Evolutionary conservation across 2,888 invertebrate genomes (phyloP), one percentile per base, ranked within the genome.

Genomic region (Stratiomys singularior): DNA sequence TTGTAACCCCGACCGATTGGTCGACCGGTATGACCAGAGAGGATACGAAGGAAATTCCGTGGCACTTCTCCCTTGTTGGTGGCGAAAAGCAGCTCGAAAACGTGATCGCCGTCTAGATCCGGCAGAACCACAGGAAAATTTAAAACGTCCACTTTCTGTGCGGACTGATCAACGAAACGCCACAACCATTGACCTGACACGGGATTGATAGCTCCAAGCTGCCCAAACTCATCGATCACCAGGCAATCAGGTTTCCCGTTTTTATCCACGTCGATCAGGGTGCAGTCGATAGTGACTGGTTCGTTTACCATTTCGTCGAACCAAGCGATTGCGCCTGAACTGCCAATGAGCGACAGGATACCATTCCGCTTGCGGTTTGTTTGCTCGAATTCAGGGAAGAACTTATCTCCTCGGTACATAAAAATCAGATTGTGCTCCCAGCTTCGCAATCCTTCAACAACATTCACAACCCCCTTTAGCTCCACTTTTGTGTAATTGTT

Each of bases 201-300:
- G 4, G 91, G 90, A 83, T 92, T 89, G 13, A 92, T 89, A 60
- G 90, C 90, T 66, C 89, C 89, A 79, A 91, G 81, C 77, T 91
- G 87, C 0, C 94, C 94, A 80, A 90, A 91, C 44, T 92, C 90
- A 25, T 94, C 94, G 21, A 93, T 89, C 4, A 95, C 90, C 76
- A 95, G 88, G 81, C 95, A 95, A 83, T 95, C 94, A 13, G 91
- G 90, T 76, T 90, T 90, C 11, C 91, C 92, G 84, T 94, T 93
- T 72, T 88, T 89, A 84, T 94, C 92, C 0, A 92, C 90, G 87
- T 95, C 94, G 76, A 94, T 88, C 0, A 93, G 86, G 27, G 91
- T 89, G 83, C 95, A 95, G 83, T 94, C 92, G 44, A 95, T 91
- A 82, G 92, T 90, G 27, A 90, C 89, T 0, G 94, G 94, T 81